Evolutionary conservation across 1,140 invertebrate species (phyloP), one percentile per base, ranked within the genome.

Genomic region (Drosophila lacteicornis): DNA sequence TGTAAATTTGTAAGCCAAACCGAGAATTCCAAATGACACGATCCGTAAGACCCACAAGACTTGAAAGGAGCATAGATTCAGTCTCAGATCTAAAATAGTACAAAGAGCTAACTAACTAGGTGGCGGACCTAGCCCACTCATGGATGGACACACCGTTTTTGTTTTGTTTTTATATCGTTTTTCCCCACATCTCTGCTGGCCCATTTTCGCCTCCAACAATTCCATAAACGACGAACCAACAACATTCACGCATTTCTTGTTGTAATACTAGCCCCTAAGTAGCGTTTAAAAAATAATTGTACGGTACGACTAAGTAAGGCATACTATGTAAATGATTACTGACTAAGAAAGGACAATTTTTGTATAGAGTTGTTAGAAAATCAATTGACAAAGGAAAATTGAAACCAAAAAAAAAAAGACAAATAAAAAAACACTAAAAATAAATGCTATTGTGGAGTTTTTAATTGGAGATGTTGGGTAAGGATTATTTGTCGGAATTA

Each of bases 281-380:
- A 83, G 45, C 25, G 58, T 60, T 80, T 84, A 80, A 69, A 22
- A 51, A 80, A 66, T 79, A 61, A 61, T 59, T 46, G 22, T 49
- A 67, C 27, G 22, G 25, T 33, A 45, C 15, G 11, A 4, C 36
- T 46, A 25, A 67, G 55, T 40, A 45, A 71, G 49, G 45, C 30
- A 56, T 73, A 40, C 30, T 71, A 55, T 77, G 63, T 83, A 70
- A 58, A 82, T 62, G 63, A 36, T 4, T 70, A 70, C 15, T 4
- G 30, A 61, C 40, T 22, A 78, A 86, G 51, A 61, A 82, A 33
- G 50, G 57, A 76, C 79, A 79, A 82, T 82, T 86, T 86, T 86
- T 82, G 79, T 86, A 87, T 82, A 80, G 57, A 86, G 71, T 82
- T 87, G 83, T 86, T 87, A 81, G 63, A 82, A 87, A 87, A 82